These are phyloP conservation scores for Baccha elongata DNA, from an alignment of 2,888 invertebrate genomes.

Conservation along the genomic window DNA sequence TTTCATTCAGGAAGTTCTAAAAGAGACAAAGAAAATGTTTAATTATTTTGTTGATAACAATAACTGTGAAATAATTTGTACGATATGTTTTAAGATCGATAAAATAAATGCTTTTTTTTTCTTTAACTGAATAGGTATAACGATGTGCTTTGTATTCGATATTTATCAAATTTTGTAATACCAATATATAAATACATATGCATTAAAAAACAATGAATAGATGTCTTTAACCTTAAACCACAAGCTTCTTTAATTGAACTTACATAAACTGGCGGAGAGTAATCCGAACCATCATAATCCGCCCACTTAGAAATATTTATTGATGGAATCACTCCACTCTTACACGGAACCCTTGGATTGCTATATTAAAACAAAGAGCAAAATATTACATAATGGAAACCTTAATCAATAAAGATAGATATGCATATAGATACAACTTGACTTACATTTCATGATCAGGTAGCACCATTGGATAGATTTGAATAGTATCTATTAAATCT, in stretches of 20 bases:
- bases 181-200: no score
- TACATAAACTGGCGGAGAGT: slow-evolving; percentile 85
- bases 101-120: no score
- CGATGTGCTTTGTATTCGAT: no score
- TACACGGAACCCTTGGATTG: slow-evolving; percentile 96
- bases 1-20: slow-evolving; percentile 82
- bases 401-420: neutral
- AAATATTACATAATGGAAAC: slow-evolving; percentile 6
- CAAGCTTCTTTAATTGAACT: slow-evolving; percentile 82
- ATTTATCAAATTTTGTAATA: no score
- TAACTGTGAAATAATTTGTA: no score
- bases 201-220: no score
- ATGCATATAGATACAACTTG: slow-evolving; percentile 13
- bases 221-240: slow-evolving; percentile 8
- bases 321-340: slow-evolving; percentile 92
- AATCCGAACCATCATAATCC: slow-evolving; percentile 85
- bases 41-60: neutral
- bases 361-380: slow-evolving; percentile 82
- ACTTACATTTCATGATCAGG: slow-evolving; percentile 97
- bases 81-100: no score
- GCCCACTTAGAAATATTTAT: slow-evolving; percentile 96
- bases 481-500: slow-evolving; percentile 94
- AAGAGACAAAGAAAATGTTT: slow-evolving; percentile 74
- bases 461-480: slow-evolving; percentile 95
- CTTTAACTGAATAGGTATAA: no score